Base-by-base conservation (phyloP, 1,140 invertebrate species). In the Solen grandis region DNA sequence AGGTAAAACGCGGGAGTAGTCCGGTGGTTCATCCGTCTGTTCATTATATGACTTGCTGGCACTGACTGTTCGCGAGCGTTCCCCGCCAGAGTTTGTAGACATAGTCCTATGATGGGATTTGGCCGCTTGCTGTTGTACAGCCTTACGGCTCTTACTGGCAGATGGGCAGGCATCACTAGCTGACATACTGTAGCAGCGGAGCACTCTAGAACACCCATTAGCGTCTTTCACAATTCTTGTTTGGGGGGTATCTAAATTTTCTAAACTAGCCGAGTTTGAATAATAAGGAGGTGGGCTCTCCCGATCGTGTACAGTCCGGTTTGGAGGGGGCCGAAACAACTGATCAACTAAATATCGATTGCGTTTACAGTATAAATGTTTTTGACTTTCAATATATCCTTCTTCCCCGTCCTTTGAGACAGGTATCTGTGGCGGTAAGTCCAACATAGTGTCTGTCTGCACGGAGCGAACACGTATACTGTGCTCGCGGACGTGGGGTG, bases 321-420 rank as follows among this genome's bases (percentile, higher is more conserved):
- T 96, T 25, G 95, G 95, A 33, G 95, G 95, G 72, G 95, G 94
- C 83, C 94, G 93, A 82, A 96, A 94, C 84, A 94, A 95, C 88
- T 95, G 94, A 89, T 95, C 94, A 69, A 95, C 95, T n/a, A n/a
- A n/a, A 89, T 95, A 95, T 94, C 94, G 95, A 41, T 95, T 94
- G 72, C 68, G 73, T 93, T 92, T 90, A 94, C 94, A 74, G 94
- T 95, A 93, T 82, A 95, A 94, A 78, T 95, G 91, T 83, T 93
- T 93, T 77, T 93, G 93, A 76, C 94, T 93, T 83, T 93, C 93
- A 66, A 93, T 92, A 85, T 94, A 95, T 36, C 94, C 93, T 83
- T 95, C 95, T 89, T 95, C 95, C 63, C 95, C 95, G 90, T 95
- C 95, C 38, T 85, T 82, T 33, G 95, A 95, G 87, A 95, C 92